Evolutionary conservation across 2,113 vertebrate genomes (phyloP).

Genomic region (Galemys pyrenaicus): DNA sequence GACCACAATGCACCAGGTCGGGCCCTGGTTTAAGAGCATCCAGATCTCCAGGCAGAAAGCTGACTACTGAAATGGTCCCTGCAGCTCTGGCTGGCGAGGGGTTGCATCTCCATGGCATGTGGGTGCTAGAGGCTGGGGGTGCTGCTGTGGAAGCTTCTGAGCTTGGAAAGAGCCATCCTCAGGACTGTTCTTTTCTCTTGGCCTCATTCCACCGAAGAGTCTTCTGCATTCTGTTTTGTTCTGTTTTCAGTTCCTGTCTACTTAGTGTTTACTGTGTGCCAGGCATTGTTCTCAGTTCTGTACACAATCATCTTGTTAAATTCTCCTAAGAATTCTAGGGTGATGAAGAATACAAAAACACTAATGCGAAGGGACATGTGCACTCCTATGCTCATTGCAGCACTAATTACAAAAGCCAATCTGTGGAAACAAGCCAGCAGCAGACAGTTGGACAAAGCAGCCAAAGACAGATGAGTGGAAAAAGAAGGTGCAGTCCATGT

Average conservation of each 20-base stretch:
- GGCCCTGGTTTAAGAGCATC: background rate
- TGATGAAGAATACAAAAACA: too few relatives aligned
- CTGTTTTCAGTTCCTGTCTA: background rate
- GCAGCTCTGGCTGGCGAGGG: background rate
- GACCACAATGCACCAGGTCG: accelerated
- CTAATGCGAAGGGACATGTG: too few relatives aligned
- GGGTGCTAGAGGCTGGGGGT: background rate
- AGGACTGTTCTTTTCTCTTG: background rate
- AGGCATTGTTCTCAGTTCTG: background rate
- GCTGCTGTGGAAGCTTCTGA: background rate
- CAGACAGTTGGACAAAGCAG: too few relatives aligned
- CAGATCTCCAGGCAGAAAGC: background rate
- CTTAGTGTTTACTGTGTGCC: background rate
- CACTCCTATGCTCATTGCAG: too few relatives aligned
- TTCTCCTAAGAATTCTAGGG: background rate
- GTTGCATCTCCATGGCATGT: background rate
- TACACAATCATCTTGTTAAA: background rate
- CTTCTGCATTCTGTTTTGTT: background rate
- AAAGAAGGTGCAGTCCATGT: too few relatives aligned
- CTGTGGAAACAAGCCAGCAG: too few relatives aligned
- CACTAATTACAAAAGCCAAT: too few relatives aligned
- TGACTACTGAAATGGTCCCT: background rate
- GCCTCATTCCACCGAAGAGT: background rate
- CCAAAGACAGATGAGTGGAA: background rate
- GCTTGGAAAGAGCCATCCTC: background rate